Percentiles rank a stretch among this genome's conserved stretches.
phyloP scores from a whole-genome alignment of 2,888 invertebrate genomes.

The Leptinotarsa haldemani region DNA sequence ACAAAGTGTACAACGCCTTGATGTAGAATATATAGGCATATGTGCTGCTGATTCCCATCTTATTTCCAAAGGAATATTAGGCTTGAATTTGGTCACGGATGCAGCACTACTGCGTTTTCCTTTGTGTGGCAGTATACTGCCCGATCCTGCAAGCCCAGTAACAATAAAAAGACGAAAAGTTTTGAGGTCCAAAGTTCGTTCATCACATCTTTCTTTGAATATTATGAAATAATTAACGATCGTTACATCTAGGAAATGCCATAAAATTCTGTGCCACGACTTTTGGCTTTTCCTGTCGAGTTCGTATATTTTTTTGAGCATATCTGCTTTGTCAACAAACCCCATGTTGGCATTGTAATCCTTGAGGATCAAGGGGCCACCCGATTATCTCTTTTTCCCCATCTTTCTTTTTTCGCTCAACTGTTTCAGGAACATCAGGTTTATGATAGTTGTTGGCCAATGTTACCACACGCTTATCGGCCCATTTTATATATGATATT shows the following conservation, averaged over 20 bases:
- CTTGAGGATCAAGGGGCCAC: constrained; percentile 45
- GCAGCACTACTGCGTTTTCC: no score
- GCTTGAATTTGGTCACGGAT: no score
- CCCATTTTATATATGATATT: not conserved
- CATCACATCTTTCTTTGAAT: constrained; percentile 11
- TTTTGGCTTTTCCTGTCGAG: constrained; percentile 54
- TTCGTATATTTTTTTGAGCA: constrained; percentile 52
- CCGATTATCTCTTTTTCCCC: not conserved
- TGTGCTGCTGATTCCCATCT: no score
- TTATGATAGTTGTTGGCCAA: not conserved
- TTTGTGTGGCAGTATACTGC: no score
- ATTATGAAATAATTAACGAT: constrained; percentile 19
- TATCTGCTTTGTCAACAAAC: constrained; percentile 56
- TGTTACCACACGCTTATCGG: not conserved
- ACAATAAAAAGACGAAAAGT: no score
- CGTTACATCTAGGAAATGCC: constrained; percentile 5
- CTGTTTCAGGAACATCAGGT: not conserved
- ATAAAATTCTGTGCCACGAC: constrained; percentile 51
- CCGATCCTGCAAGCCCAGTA: no score
- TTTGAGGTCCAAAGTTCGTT: no score
- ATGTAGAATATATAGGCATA: no score
- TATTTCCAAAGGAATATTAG: no score
- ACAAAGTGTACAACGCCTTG: no score
- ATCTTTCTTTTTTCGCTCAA: not conserved
- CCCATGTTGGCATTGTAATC: constrained; percentile 57